Percentiles rank a stretch among this genome's conserved stretches.
phyloP scores from a whole-genome alignment of 2,113 vertebrate genomes.

The Dasyornis broadbenti region DNA sequence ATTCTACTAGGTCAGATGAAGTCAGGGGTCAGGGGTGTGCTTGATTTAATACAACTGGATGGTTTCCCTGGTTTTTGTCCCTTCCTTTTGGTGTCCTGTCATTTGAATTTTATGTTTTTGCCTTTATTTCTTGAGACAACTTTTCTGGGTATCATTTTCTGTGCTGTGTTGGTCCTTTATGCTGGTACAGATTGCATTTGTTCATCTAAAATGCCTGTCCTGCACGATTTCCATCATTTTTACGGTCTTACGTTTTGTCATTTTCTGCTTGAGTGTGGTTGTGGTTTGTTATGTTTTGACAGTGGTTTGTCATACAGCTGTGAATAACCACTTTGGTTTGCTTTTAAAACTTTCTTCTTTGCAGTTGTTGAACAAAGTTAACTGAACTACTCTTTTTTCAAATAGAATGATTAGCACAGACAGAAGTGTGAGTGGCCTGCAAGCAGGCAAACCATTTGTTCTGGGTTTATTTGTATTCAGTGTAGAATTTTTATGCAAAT shows the following conservation, averaged over 20 bases:
- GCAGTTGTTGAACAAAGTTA: slow-evolving; percentile 43
- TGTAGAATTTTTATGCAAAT: background rate
- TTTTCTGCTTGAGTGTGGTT: slow-evolving; percentile 56
- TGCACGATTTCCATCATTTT: slow-evolving; percentile 71
- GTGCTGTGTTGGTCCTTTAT: slow-evolving; percentile 30
- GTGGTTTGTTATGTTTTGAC: slow-evolving; percentile 72
- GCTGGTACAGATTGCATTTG: slow-evolving; percentile 67
- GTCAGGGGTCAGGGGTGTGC: slow-evolving; percentile 11
- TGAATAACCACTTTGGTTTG: slow-evolving; percentile 56
- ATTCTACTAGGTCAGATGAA: slow-evolving; percentile 61
- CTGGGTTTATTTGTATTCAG: background rate
- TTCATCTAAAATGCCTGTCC: slow-evolving; percentile 70
- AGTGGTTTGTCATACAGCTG: slow-evolving; percentile 67
- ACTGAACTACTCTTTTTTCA: slow-evolving; percentile 33
- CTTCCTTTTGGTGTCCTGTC: slow-evolving; percentile 67
- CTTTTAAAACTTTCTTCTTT: slow-evolving; percentile 68
- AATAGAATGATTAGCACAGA: background rate
- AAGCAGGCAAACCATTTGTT: background rate
- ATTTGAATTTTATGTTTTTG: slow-evolving; percentile 74
- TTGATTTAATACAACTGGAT: slow-evolving; percentile 72
- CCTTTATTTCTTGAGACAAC: slow-evolving; percentile 60
- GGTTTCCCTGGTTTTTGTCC: slow-evolving; percentile 66
- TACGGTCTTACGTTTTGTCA: slow-evolving; percentile 66
- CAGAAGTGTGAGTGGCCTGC: background rate
- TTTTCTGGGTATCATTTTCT: slow-evolving; percentile 52